Evolutionary conservation across 2,888 invertebrate genomes (phyloP).

Genomic region (Exephanes ischioxanthus): DNA sequence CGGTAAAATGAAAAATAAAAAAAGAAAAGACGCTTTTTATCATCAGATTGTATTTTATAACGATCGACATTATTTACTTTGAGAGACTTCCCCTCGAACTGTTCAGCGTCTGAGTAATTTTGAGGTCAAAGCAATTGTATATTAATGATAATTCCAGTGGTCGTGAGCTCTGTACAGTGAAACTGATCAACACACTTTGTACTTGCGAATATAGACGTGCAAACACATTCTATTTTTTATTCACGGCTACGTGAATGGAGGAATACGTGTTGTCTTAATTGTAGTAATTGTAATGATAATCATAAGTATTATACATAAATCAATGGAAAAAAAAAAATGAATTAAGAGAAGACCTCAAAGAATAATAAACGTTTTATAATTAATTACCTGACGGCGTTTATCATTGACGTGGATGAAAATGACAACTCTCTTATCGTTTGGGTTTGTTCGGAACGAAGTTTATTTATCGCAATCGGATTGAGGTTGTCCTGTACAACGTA

Average conservation of each 20-base stretch:
- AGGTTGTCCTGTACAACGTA: slow-evolving; percentile 16
- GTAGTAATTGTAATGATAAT: slow-evolving; percentile 74
- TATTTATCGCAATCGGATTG: slow-evolving; percentile 24
- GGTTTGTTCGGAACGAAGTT: slow-evolving; percentile 41
- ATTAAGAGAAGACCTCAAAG: slow-evolving; percentile 34
- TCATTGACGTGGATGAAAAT: slow-evolving; percentile 19
- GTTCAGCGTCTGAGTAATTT: slow-evolving; percentile 36
- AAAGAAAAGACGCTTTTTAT: neutral
- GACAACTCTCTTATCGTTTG: neutral
- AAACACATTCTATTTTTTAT: slow-evolving; percentile 40
- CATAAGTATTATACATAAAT: slow-evolving; percentile 75
- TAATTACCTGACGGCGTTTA: slow-evolving; percentile 45
- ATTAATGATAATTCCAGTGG: slow-evolving; percentile 73
- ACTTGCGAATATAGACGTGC: slow-evolving; percentile 64
- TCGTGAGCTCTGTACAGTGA: slow-evolving; percentile 73
- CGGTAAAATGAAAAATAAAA: neutral
- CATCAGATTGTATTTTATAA: slow-evolving; percentile 10
- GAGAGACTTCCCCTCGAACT: neutral
- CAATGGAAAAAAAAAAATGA: slow-evolving; percentile 70
- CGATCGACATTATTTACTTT: slow-evolving; percentile 12
- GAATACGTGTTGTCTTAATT: slow-evolving; percentile 66
- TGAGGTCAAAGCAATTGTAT: slow-evolving; percentile 70
- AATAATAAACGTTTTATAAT: slow-evolving; percentile 74
- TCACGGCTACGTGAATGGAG: slow-evolving; percentile 42
- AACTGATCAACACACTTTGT: slow-evolving; percentile 70